These are phyloP conservation scores for Lydus trimaculatus DNA, from an alignment of 2,888 invertebrate genomes.

Conservation along the genomic window DNA sequence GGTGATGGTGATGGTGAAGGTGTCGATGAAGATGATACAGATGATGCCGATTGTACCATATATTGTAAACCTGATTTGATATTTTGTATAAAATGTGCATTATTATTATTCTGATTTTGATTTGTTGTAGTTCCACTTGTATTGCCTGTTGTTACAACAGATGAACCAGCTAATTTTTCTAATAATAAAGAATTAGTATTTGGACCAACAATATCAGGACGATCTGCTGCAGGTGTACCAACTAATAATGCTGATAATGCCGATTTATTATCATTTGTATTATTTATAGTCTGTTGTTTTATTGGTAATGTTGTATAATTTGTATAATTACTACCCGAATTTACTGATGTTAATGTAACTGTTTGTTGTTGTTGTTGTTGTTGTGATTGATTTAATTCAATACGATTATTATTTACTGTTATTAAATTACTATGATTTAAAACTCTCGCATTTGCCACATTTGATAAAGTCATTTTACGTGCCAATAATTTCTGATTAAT, in stretches of 20 bases:
- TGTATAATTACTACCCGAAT: conserved; percentile 52
- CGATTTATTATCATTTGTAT: conserved; percentile 52
- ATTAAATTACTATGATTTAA: conserved; percentile 59
- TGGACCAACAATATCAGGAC: conserved; percentile 64
- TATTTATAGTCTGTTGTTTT: conserved; percentile 48
- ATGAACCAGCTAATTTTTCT: conserved; percentile 63
- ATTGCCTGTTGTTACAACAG: conserved; percentile 38
- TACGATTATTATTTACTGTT: conserved; percentile 56
- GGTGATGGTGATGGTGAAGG: conserved; percentile 43
- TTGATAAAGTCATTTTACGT: conserved; percentile 66
- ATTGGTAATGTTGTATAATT: conserved; percentile 55
- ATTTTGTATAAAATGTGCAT: conserved; percentile 51
- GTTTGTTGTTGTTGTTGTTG: conserved; percentile 55
- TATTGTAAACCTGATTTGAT: conserved; percentile 45
- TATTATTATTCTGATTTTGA: conserved; percentile 13
- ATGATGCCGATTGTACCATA: conserved; percentile 48
- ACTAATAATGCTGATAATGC: conserved; percentile 67
- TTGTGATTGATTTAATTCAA: conserved; percentile 44
- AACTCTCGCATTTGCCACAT: conserved; percentile 59
- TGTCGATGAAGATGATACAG: conserved; percentile 46
- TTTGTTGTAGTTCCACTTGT: conserved; percentile 30
- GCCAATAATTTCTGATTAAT: conserved; percentile 61
- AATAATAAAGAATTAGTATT: conserved; percentile 63
- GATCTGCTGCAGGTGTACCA: conserved; percentile 68
- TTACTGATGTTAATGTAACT: conserved; percentile 56